phyloP scores from a whole-genome alignment of 1,140 invertebrate genomes.

The Elymnias hypermnestra region DNA sequence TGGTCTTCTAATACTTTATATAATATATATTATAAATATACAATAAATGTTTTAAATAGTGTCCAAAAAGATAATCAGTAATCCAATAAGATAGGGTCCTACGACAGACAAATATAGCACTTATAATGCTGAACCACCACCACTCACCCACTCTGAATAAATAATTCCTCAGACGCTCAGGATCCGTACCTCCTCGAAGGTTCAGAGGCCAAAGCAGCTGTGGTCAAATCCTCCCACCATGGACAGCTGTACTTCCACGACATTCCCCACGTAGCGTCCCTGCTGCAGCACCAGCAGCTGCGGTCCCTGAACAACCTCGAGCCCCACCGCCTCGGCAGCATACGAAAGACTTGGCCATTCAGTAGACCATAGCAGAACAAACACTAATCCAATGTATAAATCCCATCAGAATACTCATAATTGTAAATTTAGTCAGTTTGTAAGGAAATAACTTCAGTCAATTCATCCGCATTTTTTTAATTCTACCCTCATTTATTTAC shows the following conservation, averaged over 20 bases:
- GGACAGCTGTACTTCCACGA: conserved; percentile 79
- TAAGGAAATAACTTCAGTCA: too few species aligned
- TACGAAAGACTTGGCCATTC: conserved; percentile 77
- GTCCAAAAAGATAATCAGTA: too few species aligned
- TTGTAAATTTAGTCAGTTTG: too few species aligned
- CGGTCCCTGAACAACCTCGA: conserved; percentile 76
- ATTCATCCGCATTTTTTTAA: too few species aligned
- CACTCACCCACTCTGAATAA: too few species aligned
- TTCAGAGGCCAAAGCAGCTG: conserved; percentile 71
- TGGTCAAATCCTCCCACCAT: conserved; percentile 67
- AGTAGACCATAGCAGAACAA: conserved; percentile 54
- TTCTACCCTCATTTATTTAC: too few species aligned
- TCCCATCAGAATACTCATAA: conserved; percentile 15
- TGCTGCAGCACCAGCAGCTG: conserved; percentile 78
- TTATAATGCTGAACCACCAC: too few species aligned
- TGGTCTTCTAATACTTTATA: too few species aligned
- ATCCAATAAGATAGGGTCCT: too few species aligned
- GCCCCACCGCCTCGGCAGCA: conserved; percentile 77
- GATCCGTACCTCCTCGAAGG: conserved; percentile 77
- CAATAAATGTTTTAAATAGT: too few species aligned
- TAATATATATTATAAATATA: too few species aligned
- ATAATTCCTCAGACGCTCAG: conserved; percentile 27
- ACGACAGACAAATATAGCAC: too few species aligned
- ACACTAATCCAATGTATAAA: conserved; percentile 12
- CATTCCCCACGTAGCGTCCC: conserved; percentile 78